phyloP scores from a whole-genome alignment of 2,113 vertebrate species.

The Lipotes vexillifer region DNA sequence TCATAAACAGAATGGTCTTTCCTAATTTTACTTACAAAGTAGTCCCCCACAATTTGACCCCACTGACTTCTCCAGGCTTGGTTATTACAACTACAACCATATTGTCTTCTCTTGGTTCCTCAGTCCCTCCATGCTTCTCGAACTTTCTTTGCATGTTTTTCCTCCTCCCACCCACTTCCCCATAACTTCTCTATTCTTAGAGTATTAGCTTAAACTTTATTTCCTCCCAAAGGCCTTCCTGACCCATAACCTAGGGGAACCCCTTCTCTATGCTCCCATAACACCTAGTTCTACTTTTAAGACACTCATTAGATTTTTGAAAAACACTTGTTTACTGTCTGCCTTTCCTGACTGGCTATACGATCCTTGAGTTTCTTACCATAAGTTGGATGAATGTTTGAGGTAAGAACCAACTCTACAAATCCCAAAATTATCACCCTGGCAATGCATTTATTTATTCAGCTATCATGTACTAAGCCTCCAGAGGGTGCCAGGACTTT shows the following conservation, averaged over 20 bases:
- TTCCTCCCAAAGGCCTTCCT: neutral
- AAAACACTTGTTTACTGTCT: neutral
- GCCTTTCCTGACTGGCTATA: neutral
- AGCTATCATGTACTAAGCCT: neutral
- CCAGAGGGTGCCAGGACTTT: neutral
- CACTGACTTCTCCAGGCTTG: neutral
- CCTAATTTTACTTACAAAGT: neutral
- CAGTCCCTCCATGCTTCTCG: neutral
- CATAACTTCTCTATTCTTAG: neutral
- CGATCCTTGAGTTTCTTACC: neutral
- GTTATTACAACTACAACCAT: neutral
- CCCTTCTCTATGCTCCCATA: neutral
- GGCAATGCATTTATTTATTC: neutral
- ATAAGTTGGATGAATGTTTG: neutral
- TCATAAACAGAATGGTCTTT: neutral
- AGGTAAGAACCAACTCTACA: neutral
- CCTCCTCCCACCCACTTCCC: neutral
- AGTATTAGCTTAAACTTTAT: neutral
- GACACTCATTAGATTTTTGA: neutral
- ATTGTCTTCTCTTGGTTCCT: neutral
- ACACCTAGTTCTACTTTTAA: neutral
- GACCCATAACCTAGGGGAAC: neutral
- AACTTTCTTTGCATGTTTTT: neutral
- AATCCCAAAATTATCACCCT: neutral
- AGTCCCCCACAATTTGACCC: neutral